These are phyloP conservation scores for Sesamia nonagrioides DNA, from an alignment of 1,140 invertebrate species.

Conservation along the genomic window DNA sequence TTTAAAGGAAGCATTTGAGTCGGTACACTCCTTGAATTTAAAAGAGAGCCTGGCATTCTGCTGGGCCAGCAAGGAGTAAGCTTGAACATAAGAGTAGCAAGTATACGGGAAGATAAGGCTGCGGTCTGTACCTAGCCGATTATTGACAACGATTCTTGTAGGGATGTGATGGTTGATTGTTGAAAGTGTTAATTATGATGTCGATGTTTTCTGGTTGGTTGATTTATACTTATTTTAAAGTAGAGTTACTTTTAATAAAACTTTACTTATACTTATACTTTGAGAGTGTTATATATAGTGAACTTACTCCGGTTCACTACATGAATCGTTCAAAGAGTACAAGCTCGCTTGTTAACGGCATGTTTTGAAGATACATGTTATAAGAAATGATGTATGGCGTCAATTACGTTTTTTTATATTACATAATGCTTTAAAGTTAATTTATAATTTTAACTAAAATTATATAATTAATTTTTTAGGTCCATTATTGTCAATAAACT, in stretches of 20 bases:
- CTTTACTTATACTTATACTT: too few relatives aligned
- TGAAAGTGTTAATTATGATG: neutral
- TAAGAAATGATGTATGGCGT: too few relatives aligned
- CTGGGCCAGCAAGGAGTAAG: constrained; percentile 14
- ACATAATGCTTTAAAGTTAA: too few relatives aligned
- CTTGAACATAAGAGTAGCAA: constrained; percentile 38
- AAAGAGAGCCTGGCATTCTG: constrained; percentile 25
- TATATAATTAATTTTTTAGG: too few relatives aligned
- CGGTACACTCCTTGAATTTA: constrained; percentile 27
- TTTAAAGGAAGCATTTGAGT: constrained; percentile 17
- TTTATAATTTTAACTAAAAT: too few relatives aligned
- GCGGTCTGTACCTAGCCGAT: constrained; percentile 70
- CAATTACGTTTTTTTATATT: too few relatives aligned
- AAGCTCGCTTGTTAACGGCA: too few relatives aligned
- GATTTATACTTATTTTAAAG: neutral
- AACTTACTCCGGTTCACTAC: too few relatives aligned
- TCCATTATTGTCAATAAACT: too few relatives aligned
- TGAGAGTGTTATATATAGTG: too few relatives aligned
- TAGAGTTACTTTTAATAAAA: neutral
- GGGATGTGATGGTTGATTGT: constrained; percentile 51
- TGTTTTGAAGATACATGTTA: too few relatives aligned
- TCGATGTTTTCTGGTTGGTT: neutral
- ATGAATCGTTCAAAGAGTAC: too few relatives aligned
- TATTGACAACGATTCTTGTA: constrained; percentile 68
- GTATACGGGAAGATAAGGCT: constrained; percentile 60